These are phyloP conservation scores for Tanypteryx hageni DNA, from an alignment of 2,888 invertebrate species.

Conservation along the genomic window DNA sequence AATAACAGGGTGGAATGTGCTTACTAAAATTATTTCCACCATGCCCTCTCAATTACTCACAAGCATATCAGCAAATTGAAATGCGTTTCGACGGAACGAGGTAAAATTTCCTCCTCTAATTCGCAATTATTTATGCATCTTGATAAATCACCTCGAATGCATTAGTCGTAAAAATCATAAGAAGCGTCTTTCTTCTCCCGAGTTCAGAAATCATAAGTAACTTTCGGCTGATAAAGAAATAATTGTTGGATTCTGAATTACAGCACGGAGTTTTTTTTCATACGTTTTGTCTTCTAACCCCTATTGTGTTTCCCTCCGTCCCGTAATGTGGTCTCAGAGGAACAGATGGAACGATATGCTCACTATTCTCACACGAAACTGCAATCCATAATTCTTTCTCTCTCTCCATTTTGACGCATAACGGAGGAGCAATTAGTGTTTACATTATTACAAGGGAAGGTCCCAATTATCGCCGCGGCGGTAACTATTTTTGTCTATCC, in stretches of 20 bases:
- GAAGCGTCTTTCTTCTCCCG: no score
- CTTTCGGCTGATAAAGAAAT: background rate
- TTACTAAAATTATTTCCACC: no score
- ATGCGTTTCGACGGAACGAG: no score
- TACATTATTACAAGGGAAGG: slow-evolving; percentile 23
- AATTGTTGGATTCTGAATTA: no score
- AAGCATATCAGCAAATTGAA: no score
- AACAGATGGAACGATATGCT: background rate
- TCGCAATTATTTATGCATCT: no score
- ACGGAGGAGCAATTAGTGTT: slow-evolving; percentile 52
- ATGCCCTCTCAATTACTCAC: no score
- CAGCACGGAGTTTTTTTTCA: background rate
- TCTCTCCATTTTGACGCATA: slow-evolving; percentile 32
- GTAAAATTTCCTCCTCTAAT: no score
- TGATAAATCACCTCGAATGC: no score
- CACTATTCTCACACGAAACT: background rate
- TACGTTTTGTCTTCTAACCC: background rate
- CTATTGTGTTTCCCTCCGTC: background rate
- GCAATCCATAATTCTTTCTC: slow-evolving; percentile 24
- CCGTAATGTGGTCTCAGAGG: background rate
- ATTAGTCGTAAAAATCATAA: no score
- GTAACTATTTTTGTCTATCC: background rate
- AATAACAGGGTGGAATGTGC: no score
- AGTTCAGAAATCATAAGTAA: no score
- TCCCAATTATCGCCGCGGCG: slow-evolving; percentile 34